phyloP scores from a whole-genome alignment of 2,888 invertebrate species.

The Selenia dentaria region DNA sequence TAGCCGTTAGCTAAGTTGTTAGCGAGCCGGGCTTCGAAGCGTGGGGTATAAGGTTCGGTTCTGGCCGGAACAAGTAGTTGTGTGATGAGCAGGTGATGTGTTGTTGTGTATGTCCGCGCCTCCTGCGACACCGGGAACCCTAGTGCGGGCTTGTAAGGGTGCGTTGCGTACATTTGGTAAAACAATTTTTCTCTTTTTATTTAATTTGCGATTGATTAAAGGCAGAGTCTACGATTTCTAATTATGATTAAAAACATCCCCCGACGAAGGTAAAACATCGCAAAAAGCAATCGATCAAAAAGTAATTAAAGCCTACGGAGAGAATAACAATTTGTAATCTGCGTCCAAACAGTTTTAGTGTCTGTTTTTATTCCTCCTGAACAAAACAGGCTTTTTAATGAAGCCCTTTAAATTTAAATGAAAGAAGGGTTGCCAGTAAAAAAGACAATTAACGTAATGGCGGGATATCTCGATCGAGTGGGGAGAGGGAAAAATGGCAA shows the following conservation, averaged over 20 bases:
- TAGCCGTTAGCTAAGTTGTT: too few relatives aligned
- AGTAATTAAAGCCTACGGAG: constrained; percentile 12
- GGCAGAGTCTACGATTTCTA: not conserved
- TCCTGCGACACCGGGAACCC: too few relatives aligned
- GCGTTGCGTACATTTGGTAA: not conserved
- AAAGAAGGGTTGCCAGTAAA: constrained; percentile 57
- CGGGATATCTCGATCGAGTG: constrained; percentile 29
- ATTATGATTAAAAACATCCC: constrained; percentile 1
- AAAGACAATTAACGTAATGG: constrained; percentile 65
- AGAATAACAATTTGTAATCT: constrained; percentile 21
- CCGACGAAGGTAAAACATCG: not conserved
- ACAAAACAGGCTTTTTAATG: constrained; percentile 54
- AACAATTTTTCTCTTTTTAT: not conserved
- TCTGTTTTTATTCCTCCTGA: constrained; percentile 17
- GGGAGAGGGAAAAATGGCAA: constrained; percentile 22
- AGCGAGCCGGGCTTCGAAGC: too few relatives aligned
- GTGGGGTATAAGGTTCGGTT: too few relatives aligned
- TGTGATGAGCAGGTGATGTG: too few relatives aligned
- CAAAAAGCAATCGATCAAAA: constrained; percentile 18
- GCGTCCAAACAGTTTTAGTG: constrained; percentile 20
- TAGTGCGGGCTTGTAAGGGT: too few relatives aligned
- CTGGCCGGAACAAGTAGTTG: too few relatives aligned
- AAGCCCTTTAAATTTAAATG: constrained; percentile 57
- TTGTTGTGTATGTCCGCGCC: too few relatives aligned
- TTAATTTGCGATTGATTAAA: not conserved